Evolutionary conservation across 2,797 vertebrate species (phyloP).

Genomic region (Sebastes vulpes): DNA sequence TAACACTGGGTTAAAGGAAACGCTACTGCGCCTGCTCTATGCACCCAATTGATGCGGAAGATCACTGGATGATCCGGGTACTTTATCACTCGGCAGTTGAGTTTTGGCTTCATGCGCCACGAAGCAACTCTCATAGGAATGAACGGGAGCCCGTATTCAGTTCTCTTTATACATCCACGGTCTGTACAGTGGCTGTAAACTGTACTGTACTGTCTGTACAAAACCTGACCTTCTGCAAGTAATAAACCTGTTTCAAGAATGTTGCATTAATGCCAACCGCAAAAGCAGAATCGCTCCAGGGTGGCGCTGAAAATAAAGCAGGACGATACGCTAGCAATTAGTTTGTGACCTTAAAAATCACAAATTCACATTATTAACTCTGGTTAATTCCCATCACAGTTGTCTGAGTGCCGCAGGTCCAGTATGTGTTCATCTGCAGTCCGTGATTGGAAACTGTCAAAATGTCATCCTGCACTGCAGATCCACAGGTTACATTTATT

Average conservation of each 20-base stretch:
- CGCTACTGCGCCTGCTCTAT: no score
- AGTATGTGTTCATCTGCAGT: neutral
- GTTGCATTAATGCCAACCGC: neutral
- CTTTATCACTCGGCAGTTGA: no score
- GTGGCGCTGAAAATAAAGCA: neutral
- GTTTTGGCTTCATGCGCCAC: no score
- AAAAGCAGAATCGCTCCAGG: neutral
- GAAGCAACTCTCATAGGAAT: no score
- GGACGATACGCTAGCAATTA: neutral
- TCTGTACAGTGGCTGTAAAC: no score
- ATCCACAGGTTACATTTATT: neutral
- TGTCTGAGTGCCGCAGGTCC: neutral
- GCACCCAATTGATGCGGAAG: no score
- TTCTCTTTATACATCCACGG: neutral
- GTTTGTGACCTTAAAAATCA: neutral
- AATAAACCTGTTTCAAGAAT: neutral
- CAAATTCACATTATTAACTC: neutral
- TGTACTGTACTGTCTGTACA: neutral
- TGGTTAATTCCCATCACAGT: neutral
- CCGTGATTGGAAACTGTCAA: neutral
- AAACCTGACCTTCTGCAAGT: neutral
- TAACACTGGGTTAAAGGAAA: no score
- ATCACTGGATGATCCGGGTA: no score
- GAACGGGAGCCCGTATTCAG: no score
- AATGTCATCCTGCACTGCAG: neutral